phyloP scores from a whole-genome alignment of 2,797 vertebrate genomes.

The Tachyglossus aculeatus region DNA sequence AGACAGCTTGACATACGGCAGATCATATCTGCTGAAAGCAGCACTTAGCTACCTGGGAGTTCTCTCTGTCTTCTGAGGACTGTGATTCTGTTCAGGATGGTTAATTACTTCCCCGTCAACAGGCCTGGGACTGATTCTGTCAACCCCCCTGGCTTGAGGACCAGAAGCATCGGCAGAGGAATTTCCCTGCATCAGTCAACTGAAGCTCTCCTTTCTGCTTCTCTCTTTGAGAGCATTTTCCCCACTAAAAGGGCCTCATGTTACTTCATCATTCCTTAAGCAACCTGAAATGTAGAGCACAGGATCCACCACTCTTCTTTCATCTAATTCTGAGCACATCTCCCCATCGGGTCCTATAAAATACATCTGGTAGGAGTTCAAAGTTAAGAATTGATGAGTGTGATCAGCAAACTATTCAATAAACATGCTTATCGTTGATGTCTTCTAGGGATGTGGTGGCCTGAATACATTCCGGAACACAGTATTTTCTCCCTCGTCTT shows the following conservation, averaged over 20 bases:
- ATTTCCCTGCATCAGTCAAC: not conserved
- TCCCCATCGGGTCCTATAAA: not conserved
- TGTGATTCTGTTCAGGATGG: not conserved
- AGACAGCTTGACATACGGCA: accelerated
- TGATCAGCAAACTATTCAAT: slow-evolving; percentile 31
- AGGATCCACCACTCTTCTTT: not conserved
- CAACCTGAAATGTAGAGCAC: not conserved
- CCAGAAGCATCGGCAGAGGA: not conserved
- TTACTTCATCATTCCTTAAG: not conserved
- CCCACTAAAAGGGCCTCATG: not conserved
- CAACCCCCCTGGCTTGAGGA: not conserved
- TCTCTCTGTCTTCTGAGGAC: not conserved
- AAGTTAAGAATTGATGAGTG: slow-evolving; percentile 26
- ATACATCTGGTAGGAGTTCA: slow-evolving; percentile 23
- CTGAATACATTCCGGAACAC: not conserved
- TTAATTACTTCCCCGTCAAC: slow-evolving; percentile 6
- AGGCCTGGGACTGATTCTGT: not conserved
- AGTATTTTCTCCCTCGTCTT: slow-evolving; percentile 27
- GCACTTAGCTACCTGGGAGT: not conserved
- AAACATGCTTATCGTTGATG: slow-evolving; percentile 26
- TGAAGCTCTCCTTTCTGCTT: not conserved
- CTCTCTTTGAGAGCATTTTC: accelerated
- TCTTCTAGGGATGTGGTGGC: not conserved
- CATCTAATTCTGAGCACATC: not conserved
- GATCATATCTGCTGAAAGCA: not conserved